phyloP scores from a whole-genome alignment of 2,797 vertebrate genomes.

The Peromyscus melanophrys region DNA sequence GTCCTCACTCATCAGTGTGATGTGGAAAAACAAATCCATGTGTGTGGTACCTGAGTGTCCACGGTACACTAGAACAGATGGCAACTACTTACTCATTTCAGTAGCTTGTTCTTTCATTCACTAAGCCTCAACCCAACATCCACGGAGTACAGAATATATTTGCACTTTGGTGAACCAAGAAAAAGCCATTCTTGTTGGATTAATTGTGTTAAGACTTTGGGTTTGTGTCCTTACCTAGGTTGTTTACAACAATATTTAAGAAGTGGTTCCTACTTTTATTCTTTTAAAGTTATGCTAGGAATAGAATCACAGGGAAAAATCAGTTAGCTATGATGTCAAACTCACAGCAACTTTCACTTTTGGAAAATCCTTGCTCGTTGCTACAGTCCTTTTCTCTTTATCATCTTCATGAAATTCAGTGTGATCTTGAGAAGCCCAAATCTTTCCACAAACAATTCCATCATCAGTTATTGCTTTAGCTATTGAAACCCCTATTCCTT shows the following conservation, averaged over 20 bases:
- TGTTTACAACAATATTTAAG: slow-evolving; percentile 14
- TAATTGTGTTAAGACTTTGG: neutral
- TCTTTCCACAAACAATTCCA: neutral
- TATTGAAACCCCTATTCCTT: slow-evolving; percentile 1
- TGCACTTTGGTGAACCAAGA: neutral
- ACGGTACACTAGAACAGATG: neutral
- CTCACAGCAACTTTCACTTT: neutral
- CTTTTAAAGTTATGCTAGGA: slow-evolving; percentile 14
- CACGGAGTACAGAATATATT: neutral
- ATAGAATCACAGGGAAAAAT: neutral
- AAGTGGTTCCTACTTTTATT: neutral
- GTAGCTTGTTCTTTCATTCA: neutral
- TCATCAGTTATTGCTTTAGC: neutral
- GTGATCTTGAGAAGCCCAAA: neutral
- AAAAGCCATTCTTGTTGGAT: neutral
- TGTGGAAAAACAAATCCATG: neutral
- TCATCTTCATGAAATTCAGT: neutral
- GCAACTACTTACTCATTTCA: neutral
- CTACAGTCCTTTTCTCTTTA: slow-evolving; percentile 26
- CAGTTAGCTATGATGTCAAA: neutral
- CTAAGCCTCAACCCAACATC: neutral
- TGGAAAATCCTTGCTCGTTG: neutral
- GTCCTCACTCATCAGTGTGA: neutral
- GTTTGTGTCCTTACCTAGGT: neutral
- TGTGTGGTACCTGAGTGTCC: neutral